phyloP scores from a whole-genome alignment of 2,113 vertebrate genomes.

The Ctenodactylus gundi region DNA sequence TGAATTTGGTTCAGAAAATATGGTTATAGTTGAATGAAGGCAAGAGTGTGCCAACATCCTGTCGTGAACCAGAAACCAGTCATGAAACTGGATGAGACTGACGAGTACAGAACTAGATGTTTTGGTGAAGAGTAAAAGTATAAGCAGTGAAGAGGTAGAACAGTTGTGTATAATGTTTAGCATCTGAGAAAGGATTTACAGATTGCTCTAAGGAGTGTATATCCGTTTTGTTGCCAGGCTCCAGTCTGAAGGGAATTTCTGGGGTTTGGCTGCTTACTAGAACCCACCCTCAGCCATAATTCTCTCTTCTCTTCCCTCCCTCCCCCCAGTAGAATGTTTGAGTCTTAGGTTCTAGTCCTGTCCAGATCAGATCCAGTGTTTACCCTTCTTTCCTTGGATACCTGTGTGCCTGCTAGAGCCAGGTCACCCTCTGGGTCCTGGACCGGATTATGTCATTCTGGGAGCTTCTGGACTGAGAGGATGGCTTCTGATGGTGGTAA shows the following conservation, averaged over 20 bases:
- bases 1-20: conserved; percentile 46
- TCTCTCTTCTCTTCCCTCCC: conserved; percentile 13
- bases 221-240: neutral
- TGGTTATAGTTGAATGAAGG: neutral
- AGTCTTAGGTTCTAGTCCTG: conserved; percentile 68
- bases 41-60: neutral
- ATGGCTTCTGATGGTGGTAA: conserved; percentile 67
- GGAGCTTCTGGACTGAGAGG: conserved; percentile 45
- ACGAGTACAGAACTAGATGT: neutral
- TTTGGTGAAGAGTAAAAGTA: conserved; percentile 2
- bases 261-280: neutral
- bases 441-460: conserved; percentile 52
- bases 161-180: neutral
- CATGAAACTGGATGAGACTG: neutral
- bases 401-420: conserved; percentile 23
- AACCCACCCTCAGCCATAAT: neutral
- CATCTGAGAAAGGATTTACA: conserved; percentile 26
- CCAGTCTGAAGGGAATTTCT: neutral
- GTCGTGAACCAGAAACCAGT: conserved; percentile 7
- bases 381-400: conserved; percentile 54
- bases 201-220: neutral
- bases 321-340: conserved; percentile 62
- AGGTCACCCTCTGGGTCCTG: conserved; percentile 44
- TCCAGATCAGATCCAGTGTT: conserved; percentile 56
- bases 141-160: neutral